Evolutionary conservation across 2,888 invertebrate genomes (phyloP).

Genomic region (Teleogryllus oceanicus): DNA sequence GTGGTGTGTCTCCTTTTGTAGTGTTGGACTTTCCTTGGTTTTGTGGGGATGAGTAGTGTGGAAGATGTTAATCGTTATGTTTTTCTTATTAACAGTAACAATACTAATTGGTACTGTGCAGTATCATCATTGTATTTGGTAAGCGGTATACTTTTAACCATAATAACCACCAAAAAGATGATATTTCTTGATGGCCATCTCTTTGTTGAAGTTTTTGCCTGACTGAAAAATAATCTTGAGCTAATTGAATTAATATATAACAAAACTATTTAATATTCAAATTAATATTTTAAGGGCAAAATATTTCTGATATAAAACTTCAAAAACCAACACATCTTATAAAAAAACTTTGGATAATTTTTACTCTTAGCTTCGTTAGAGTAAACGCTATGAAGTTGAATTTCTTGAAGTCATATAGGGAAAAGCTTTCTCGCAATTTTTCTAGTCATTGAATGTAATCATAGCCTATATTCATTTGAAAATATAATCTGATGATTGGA

Average conservation of each 20-base stretch:
- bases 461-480: no score
- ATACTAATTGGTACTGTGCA: constrained; percentile 25
- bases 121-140: not conserved
- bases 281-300: no score
- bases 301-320: no score
- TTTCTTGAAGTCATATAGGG: no score
- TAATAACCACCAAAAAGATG: not conserved
- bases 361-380: no score
- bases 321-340: no score
- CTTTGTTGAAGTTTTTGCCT: not conserved
- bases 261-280: no score
- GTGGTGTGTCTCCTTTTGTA: not conserved
- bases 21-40: not conserved
- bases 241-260: not conserved
- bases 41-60: not conserved
- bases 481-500: no score
- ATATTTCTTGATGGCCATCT: not conserved
- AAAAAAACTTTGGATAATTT: no score
- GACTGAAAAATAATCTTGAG: not conserved
- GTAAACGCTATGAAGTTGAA: no score
- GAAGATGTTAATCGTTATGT: not conserved
- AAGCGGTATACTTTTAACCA: not conserved
- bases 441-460: no score
- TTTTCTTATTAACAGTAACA: constrained; percentile 28
- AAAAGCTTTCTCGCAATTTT: no score